Base-by-base conservation (phyloP, 2,888 invertebrate species). In the Pollenia griseotomentosa region DNA sequence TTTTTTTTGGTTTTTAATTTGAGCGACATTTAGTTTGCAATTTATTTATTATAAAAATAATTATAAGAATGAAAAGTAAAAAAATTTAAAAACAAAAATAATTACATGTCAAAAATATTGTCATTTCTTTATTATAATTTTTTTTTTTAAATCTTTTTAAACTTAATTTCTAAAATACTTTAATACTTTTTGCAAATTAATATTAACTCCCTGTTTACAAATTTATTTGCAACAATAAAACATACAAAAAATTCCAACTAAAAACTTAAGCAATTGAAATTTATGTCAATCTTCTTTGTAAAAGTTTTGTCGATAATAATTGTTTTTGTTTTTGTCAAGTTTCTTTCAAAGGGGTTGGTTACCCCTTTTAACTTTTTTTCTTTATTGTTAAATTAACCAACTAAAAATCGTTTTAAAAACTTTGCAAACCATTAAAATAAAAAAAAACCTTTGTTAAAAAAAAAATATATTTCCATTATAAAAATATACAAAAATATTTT, bases 271-370 rank as follows among this genome's bases (percentile, higher is more conserved):
- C n/a, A 66, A 53, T 42, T 73, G 5, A 48, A 78, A 66, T 83
- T 78, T 71, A 83, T 77, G 65, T 63, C 48, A 78, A 46, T 78
- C 9, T 33, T 51, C 68, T 75, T 74, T 16, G 16, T 23, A 48
- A 68, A 86, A 86, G 86, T 86, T 86, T 86, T 70, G 65, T 86
- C 86, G 79, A 79, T 79, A 83, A 55, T 70, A 86, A 74, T 74
- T 68, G 68, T 75, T 61, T 77, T 74, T 68, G 68, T 75, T 61
- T 77, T 74, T 61, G 66, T 61, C 40, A 42, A 6, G 33, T 33
- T 33, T 33, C 33, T 33, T 33, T 33, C 4, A 33, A 33, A 33
- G 33, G 33, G 33, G 33, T 33, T 57, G 42, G 42, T 74, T 71
- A 65, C 33, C 71, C 71, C 42, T 57, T 59, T 68, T 74, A 51